Conservation (phyloP, 2,888 invertebrate species). For the Cheilosia scutellata region DNA sequence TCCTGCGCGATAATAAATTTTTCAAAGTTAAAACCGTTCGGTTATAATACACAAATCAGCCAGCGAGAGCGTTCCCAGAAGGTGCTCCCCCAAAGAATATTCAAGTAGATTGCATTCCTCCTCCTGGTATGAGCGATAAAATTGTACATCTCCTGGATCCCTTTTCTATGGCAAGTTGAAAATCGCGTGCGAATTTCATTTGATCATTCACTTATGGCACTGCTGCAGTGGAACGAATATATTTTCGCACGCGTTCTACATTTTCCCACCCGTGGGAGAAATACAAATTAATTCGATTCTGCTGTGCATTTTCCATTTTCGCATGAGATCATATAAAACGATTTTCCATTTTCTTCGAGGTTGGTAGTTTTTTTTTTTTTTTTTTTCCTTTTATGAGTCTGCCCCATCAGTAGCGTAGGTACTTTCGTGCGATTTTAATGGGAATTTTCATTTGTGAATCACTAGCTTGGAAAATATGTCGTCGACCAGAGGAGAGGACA, state of each 20-base stretch:
- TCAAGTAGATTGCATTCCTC: constrained; percentile 43
- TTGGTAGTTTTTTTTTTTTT: constrained; percentile 30
- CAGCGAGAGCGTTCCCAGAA: constrained; percentile 26
- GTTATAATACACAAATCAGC: constrained; percentile 28
- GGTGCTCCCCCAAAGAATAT: neutral
- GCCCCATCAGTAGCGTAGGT: neutral
- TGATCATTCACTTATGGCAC: constrained; percentile 56
- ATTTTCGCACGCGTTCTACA: constrained; percentile 67
- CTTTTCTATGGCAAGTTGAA: constrained; percentile 17
- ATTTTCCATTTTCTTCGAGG: constrained; percentile 49
- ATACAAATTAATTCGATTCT: constrained; percentile 63
- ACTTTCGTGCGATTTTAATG: constrained; percentile 41
- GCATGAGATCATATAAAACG: constrained; percentile 36
- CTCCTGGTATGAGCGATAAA: constrained; percentile 33
- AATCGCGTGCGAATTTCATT: constrained; percentile 64
- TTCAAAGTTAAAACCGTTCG: constrained; percentile 27
- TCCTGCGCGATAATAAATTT: constrained; percentile 64
- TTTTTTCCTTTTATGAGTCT: neutral
- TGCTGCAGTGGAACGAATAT: constrained; percentile 34
- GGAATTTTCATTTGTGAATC: constrained; percentile 63
- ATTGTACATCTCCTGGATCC: constrained; percentile 21
- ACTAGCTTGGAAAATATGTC: constrained; percentile 59
- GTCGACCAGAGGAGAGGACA: constrained; percentile 12
- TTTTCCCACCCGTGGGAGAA: constrained; percentile 60
- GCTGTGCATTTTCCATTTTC: constrained; percentile 42